Conservation (phyloP, 2,888 invertebrate genomes). For the Leucoptera coffeella region DNA sequence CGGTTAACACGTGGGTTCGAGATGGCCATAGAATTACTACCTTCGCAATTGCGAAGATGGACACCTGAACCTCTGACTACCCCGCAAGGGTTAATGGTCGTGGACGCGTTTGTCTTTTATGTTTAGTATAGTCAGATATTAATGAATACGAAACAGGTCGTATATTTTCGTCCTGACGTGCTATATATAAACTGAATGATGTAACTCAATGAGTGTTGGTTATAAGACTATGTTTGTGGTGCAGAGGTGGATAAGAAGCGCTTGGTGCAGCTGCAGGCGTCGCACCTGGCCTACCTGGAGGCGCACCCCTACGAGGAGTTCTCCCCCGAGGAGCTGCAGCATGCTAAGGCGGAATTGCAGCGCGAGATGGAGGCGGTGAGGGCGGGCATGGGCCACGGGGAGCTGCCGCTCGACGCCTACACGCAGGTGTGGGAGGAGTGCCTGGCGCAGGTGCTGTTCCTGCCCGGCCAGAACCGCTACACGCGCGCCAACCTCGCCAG, state of each 20-base stretch:
- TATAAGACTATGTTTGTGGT: too few species aligned
- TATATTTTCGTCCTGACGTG: too few species aligned
- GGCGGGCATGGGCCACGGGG: conserved; percentile 93
- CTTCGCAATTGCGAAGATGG: too few species aligned
- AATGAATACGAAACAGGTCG: too few species aligned
- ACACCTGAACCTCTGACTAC: too few species aligned
- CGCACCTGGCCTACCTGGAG: conserved; percentile 77
- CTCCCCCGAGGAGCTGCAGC: conserved; percentile 58
- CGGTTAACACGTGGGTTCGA: too few species aligned
- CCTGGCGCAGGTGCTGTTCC: conserved; percentile 81
- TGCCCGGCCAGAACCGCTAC: conserved; percentile 88
- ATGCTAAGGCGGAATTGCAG: conserved; percentile 59
- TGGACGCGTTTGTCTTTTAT: too few species aligned
- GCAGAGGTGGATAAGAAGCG: conserved; percentile 48
- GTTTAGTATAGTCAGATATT: too few species aligned
- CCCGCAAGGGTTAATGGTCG: too few species aligned
- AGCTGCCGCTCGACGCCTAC: conserved; percentile 85
- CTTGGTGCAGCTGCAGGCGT: conserved; percentile 53
- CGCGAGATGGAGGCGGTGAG: conserved; percentile 88
- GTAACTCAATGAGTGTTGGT: too few species aligned
- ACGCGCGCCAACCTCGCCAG: conserved; percentile 91
- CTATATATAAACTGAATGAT: too few species aligned
- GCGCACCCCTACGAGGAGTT: conserved; percentile 79
- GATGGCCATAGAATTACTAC: too few species aligned
- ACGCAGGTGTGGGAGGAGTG: conserved; percentile 98